These are phyloP conservation scores for Dicentrarchus labrax DNA, from an alignment of 2,113 vertebrate genomes.

Conservation along the genomic window DNA sequence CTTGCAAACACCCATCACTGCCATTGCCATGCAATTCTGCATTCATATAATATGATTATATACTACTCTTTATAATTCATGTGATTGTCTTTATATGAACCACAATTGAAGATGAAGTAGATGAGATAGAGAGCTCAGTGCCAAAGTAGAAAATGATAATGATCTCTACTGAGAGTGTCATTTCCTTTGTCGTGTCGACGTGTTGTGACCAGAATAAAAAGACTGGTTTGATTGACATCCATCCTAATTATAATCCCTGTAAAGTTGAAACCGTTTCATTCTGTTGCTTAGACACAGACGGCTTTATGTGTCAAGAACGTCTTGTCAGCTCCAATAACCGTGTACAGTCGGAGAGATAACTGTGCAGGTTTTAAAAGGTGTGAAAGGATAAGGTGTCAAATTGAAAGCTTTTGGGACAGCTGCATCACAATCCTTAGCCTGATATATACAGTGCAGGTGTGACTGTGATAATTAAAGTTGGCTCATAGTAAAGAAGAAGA, in stretches of 20 bases:
- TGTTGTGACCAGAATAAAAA: conserved; percentile 28
- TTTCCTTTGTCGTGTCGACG: conserved; percentile 35
- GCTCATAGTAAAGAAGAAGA: neutral
- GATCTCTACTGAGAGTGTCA: conserved; percentile 31
- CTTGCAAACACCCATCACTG: neutral
- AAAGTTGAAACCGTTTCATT: conserved; percentile 36
- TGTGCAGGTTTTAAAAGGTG: neutral
- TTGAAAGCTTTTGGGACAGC: neutral
- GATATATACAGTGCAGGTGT: neutral
- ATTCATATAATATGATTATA: conserved; percentile 3
- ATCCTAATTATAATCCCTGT: conserved; percentile 53
- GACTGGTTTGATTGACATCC: conserved; percentile 55
- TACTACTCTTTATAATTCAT: conserved; percentile 4
- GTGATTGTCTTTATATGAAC: conserved; percentile 5
- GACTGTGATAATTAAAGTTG: neutral
- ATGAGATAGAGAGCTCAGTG: neutral
- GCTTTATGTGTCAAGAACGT: conserved; percentile 3
- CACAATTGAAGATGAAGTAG: conserved; percentile 9
- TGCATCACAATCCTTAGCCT: neutral
- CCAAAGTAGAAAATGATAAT: conserved; percentile 39
- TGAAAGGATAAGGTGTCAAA: conserved; percentile 2
- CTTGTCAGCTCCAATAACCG: conserved; percentile 19
- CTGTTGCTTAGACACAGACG: conserved; percentile 62
- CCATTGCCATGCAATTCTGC: neutral
- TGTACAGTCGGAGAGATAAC: conserved; percentile 31